Conservation (phyloP, 2,888 invertebrate species). For the Lasioglossum marginatum region DNA sequence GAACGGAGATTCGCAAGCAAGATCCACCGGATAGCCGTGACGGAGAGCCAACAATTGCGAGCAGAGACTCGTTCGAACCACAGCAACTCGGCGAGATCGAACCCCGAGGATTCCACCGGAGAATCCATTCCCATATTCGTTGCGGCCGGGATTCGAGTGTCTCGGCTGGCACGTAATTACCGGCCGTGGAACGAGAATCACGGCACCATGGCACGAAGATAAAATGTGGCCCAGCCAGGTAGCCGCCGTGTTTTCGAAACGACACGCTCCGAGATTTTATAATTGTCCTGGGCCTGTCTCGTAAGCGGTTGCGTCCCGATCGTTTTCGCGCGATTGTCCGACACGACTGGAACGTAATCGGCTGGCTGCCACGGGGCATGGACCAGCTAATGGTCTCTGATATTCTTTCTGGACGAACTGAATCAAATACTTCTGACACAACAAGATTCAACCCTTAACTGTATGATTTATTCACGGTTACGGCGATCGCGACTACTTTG, state of each 20-base stretch:
- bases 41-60: constrained; percentile 28
- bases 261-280: constrained; percentile 10
- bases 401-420: neutral
- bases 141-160: constrained; percentile 40
- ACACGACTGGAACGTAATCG: neutral
- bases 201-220: constrained; percentile 28
- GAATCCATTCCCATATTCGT: constrained; percentile 62
- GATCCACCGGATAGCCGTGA: constrained; percentile 44
- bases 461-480: neutral
- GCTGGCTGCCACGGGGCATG: neutral
- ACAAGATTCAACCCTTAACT: neutral
- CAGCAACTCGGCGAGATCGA: constrained; percentile 58
- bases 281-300: neutral
- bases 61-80: neutral
- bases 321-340: neutral
- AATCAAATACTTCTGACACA: neutral
- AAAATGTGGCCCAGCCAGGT: constrained; percentile 10
- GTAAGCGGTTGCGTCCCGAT: neutral
- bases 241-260: constrained; percentile 10
- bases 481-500: neutral
- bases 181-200: constrained; percentile 36
- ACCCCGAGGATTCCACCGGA: constrained; percentile 59
- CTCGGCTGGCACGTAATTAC: constrained; percentile 49
- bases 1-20: constrained; percentile 27
- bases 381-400: neutral